Percentiles rank a stretch among this genome's conserved stretches.
Evolutionary conservation across 2,113 vertebrate species (phyloP).

Genomic region (Rhadina sibilatrix): DNA sequence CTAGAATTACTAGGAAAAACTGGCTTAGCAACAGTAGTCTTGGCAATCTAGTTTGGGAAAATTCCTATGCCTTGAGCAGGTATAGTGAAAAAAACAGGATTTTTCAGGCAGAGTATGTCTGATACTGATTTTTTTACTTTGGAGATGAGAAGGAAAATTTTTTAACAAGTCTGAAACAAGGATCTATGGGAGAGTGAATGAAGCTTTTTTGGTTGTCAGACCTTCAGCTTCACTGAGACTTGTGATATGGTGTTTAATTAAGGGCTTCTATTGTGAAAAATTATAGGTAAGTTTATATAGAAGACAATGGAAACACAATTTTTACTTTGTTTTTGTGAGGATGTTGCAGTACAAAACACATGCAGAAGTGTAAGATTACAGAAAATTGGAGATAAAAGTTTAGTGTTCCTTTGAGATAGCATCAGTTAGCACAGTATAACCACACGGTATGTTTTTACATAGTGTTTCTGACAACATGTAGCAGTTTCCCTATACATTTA

Average conservation of each 20-base stretch:
- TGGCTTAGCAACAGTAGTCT: background rate
- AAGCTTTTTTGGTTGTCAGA: background rate
- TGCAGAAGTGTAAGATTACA: background rate
- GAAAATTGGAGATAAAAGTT: background rate
- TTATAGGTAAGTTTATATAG: background rate
- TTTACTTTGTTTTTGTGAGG: background rate
- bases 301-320: background rate
- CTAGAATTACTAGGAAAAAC: conserved; percentile 8
- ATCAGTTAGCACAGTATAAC: background rate
- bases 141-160: background rate
- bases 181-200: background rate
- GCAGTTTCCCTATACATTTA: background rate
- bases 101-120: background rate
- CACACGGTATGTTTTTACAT: background rate
- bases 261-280: background rate
- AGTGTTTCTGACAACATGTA: background rate
- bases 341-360: background rate
- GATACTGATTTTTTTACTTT: background rate
- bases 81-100: background rate
- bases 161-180: background rate
- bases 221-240: background rate
- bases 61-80: background rate
- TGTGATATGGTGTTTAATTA: background rate
- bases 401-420: background rate
- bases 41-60: background rate